Evolutionary conservation across 2,797 vertebrate genomes (phyloP).

Genomic region (Ceryle rudis): DNA sequence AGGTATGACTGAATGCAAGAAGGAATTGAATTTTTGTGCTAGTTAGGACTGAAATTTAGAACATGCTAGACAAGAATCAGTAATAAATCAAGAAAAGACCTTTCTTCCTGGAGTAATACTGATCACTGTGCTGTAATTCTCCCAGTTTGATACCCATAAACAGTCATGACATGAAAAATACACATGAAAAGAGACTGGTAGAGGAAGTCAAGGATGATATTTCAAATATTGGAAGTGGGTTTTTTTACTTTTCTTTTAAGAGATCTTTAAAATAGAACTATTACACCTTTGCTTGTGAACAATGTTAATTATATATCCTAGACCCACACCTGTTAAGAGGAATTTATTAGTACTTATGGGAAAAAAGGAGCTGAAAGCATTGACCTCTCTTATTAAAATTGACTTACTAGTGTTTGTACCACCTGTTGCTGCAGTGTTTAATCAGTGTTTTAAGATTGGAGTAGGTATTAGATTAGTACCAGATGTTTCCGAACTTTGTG

Average conservation of each 20-base stretch:
- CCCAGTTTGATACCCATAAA: neutral
- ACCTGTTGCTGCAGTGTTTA: constrained; percentile 62
- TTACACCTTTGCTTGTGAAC: neutral
- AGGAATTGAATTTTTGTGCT: neutral
- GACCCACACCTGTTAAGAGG: constrained; percentile 62
- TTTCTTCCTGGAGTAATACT: neutral
- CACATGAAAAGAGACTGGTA: neutral
- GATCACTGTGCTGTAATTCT: neutral
- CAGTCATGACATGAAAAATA: neutral
- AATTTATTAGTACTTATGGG: constrained; percentile 57
- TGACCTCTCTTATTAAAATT: constrained; percentile 69
- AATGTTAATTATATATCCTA: constrained; percentile 10
- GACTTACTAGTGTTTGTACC: constrained; percentile 62
- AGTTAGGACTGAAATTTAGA: neutral
- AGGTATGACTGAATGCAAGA: neutral
- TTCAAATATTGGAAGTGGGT: neutral
- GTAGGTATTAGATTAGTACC: constrained; percentile 51
- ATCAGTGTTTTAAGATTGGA: constrained; percentile 37
- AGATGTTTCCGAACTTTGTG: constrained; percentile 60
- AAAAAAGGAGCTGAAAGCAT: constrained; percentile 57
- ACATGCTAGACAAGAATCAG: neutral
- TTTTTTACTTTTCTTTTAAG: neutral
- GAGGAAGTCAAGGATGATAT: neutral
- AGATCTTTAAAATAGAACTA: neutral
- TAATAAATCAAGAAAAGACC: neutral